These are phyloP conservation scores for Mesopsocus fuscifrons DNA, from an alignment of 2,888 invertebrate genomes.

Conservation along the genomic window DNA sequence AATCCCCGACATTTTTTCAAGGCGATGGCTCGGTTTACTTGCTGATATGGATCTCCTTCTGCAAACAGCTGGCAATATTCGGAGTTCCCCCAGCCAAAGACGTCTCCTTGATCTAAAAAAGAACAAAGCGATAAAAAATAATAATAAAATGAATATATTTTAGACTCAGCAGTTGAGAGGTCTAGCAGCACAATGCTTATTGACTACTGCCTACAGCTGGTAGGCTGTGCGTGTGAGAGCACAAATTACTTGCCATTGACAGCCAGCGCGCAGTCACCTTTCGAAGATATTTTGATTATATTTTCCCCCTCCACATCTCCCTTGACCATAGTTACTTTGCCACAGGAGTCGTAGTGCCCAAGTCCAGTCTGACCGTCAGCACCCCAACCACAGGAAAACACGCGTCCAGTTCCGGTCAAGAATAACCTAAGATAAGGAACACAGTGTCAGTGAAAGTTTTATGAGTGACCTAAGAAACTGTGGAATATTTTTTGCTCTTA, in stretches of 20 bases:
- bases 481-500: too few relatives aligned
- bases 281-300: conserved; percentile 59
- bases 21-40: conserved; percentile 50
- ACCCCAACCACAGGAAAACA: conserved; percentile 84
- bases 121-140: too few relatives aligned
- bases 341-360: conserved; percentile 42
- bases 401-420: conserved; percentile 56
- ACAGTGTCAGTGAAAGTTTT: background rate
- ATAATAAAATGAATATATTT: too few relatives aligned
- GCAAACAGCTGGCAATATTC: conserved; percentile 71
- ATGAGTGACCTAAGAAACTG: too few relatives aligned
- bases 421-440: conserved; percentile 43
- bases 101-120: conserved; percentile 56
- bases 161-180: too few relatives aligned
- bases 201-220: too few relatives aligned
- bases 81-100: conserved; percentile 94
- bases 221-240: too few relatives aligned
- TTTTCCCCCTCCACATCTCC: conserved; percentile 71
- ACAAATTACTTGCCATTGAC: conserved; percentile 49
- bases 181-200: too few relatives aligned
- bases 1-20: conserved; percentile 40
- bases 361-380: conserved; percentile 88
- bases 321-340: conserved; percentile 37
- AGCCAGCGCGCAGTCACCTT: conserved; percentile 76
- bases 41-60: conserved; percentile 33